Evolutionary conservation across 2,113 vertebrate genomes (phyloP).

Genomic region (Acanthochromis polyacanthus): DNA sequence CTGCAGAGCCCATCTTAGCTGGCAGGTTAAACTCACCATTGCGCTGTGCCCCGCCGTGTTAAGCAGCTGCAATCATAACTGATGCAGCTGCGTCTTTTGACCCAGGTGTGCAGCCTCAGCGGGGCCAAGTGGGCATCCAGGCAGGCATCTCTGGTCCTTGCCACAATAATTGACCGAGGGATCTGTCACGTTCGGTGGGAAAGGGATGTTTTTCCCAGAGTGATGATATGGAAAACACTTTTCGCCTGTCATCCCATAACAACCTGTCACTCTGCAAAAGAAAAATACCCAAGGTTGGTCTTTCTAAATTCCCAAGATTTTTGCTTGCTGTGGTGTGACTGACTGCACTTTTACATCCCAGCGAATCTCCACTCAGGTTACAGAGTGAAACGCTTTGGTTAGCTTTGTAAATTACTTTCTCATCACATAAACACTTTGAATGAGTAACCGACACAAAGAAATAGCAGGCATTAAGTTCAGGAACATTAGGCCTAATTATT

Average conservation of each 20-base stretch:
- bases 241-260: slow-evolving; percentile 36
- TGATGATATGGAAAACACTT: slow-evolving; percentile 64
- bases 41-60: slow-evolving; percentile 54
- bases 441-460: neutral
- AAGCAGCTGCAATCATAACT: slow-evolving; percentile 61
- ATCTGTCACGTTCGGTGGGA: slow-evolving; percentile 42
- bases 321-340: neutral
- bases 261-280: slow-evolving; percentile 36
- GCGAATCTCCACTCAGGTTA: neutral
- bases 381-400: neutral
- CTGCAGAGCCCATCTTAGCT: slow-evolving; percentile 33
- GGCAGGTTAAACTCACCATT: slow-evolving; percentile 56
- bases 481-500: neutral
- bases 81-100: slow-evolving; percentile 62
- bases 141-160: slow-evolving; percentile 35
- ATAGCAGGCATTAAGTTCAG: neutral
- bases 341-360: slow-evolving; percentile 7
- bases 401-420: slow-evolving; percentile 1
- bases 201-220: slow-evolving; percentile 17
- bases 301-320: slow-evolving; percentile 19
- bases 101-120: slow-evolving; percentile 60
- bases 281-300: slow-evolving; percentile 16
- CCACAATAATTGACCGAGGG: slow-evolving; percentile 57
- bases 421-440: neutral
- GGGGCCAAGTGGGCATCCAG: slow-evolving; percentile 12